These are phyloP conservation scores for Kryphioiulus occultus DNA, from an alignment of 2,888 invertebrate genomes.

Conservation along the genomic window DNA sequence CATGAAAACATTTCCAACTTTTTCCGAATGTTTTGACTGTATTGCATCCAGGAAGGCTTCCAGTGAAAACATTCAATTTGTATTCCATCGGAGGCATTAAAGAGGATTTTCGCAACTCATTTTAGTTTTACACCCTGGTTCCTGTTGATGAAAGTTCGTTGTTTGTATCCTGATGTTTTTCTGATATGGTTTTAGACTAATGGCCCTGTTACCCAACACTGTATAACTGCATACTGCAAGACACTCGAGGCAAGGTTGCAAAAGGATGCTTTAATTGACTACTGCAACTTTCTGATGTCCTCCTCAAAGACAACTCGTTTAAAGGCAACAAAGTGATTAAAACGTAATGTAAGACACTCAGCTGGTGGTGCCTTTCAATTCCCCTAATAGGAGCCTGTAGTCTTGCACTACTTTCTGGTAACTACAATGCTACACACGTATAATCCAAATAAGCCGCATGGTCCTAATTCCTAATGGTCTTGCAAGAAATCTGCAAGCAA, in stretches of 20 bases:
- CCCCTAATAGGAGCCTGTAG: neutral
- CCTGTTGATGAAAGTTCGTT: neutral
- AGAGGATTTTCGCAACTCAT: no score
- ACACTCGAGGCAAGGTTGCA: neutral
- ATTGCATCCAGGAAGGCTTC: no score
- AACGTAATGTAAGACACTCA: neutral
- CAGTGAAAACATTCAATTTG: no score
- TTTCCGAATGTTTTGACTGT: no score
- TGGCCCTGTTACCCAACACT: neutral
- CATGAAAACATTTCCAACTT: no score
- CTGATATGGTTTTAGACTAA: neutral
- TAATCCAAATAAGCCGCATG: neutral
- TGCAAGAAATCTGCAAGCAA: neutral
- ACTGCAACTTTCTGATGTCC: neutral
- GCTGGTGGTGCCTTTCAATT: neutral
- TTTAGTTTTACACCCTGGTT: no score
- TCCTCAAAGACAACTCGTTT: neutral
- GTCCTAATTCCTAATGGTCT: neutral
- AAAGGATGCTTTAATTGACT: neutral
- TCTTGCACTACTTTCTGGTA: neutral
- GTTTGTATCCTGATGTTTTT: neutral
- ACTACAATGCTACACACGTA: neutral
- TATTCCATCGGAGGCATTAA: no score
- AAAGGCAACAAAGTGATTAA: neutral
- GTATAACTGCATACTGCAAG: neutral